phyloP scores from a whole-genome alignment of 2,888 invertebrate species.

The Cryptocephalus moraei region DNA sequence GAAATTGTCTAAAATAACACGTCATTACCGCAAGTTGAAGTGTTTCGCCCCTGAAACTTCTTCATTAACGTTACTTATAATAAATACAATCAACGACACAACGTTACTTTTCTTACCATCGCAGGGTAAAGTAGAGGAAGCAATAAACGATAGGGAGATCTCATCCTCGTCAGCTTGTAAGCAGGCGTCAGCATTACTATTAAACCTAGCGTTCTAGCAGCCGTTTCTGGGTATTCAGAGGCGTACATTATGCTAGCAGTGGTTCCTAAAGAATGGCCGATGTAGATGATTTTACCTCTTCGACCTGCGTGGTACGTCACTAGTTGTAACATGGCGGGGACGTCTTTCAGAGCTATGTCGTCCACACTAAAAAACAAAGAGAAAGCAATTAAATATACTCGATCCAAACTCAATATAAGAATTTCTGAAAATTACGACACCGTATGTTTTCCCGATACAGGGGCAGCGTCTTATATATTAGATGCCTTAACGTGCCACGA shows the following conservation, averaged over 20 bases:
- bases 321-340: slow-evolving; percentile 46
- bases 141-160: slow-evolving; percentile 52
- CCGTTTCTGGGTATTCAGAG: slow-evolving; percentile 45
- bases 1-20: too few species aligned
- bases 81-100: too few species aligned
- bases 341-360: slow-evolving; percentile 48
- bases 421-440: too few species aligned
- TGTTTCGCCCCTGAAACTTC: too few species aligned
- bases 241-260: slow-evolving; percentile 47
- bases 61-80: too few species aligned
- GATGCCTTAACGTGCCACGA: too few species aligned
- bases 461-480: too few species aligned
- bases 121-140: slow-evolving; percentile 44
- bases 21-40: too few species aligned
- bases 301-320: slow-evolving; percentile 37
- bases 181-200: slow-evolving; percentile 47
- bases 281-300: slow-evolving; percentile 36
- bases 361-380: slow-evolving; percentile 40
- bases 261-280: slow-evolving; percentile 52
- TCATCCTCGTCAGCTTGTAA: slow-evolving; percentile 42
- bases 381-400: too few species aligned
- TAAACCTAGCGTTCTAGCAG: slow-evolving; percentile 39
- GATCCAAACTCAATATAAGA: too few species aligned
- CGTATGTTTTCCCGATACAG: too few species aligned
- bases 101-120: slow-evolving; percentile 22